Conservation (phyloP, 1,140 invertebrate species). For the Brachionus paranguensis region DNA sequence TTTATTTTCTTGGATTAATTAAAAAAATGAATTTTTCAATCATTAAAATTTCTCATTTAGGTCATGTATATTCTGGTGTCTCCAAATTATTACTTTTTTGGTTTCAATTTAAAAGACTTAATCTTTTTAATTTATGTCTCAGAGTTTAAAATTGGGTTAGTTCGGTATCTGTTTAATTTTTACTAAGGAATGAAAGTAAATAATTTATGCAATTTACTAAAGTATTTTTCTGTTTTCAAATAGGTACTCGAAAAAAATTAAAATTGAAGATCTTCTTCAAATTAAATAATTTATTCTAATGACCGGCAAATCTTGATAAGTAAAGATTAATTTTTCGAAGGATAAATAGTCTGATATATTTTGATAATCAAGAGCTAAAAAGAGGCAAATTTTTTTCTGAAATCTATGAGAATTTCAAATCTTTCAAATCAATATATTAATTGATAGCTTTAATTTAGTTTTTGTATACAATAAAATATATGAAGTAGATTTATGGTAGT, state of each 20-base stretch:
- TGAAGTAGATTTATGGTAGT: neutral
- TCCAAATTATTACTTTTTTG: neutral
- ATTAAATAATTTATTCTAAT: neutral
- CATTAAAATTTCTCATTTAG: neutral
- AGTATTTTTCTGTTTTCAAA: neutral
- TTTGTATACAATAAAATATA: neutral
- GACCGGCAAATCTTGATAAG: neutral
- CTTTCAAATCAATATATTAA: neutral
- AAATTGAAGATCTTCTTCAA: neutral
- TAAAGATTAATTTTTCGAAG: neutral
- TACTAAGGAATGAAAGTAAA: neutral
- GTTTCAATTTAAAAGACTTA: neutral
- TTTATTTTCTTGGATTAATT: no score
- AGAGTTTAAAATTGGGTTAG: neutral
- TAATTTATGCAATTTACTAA: neutral
- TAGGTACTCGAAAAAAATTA: neutral
- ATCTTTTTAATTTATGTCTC: neutral
- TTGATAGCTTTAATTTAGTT: neutral
- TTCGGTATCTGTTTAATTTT: neutral
- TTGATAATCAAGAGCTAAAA: neutral
- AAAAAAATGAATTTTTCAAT: no score
- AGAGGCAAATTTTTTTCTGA: neutral
- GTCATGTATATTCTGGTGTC: neutral
- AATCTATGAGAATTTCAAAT: neutral
- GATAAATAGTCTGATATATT: neutral